Conservation (phyloP, 1,140 invertebrate genomes). For the Littorina saxatilis region DNA sequence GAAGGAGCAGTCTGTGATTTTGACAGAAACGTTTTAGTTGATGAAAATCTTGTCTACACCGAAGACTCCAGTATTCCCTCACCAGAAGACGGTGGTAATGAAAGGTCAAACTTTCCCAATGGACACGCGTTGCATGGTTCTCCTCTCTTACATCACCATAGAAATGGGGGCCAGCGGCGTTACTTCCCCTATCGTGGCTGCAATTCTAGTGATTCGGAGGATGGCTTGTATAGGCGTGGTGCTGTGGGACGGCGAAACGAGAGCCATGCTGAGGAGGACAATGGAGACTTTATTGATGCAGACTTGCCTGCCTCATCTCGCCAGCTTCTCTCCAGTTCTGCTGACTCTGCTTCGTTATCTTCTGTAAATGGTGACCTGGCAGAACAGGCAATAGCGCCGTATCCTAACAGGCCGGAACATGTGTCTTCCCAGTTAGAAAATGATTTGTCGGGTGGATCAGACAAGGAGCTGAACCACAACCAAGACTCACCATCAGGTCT, state of each 20-base stretch:
- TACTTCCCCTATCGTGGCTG: background rate
- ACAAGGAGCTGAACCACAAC: constrained; percentile 32
- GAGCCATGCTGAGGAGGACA: constrained; percentile 52
- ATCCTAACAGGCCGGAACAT: constrained; percentile 32
- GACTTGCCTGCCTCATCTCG: constrained; percentile 64
- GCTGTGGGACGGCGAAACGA: background rate
- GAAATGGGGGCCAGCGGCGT: background rate
- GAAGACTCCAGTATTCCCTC: constrained; percentile 25
- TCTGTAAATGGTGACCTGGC: constrained; percentile 58
- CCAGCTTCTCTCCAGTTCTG: constrained; percentile 62
- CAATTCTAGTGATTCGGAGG: constrained; percentile 11
- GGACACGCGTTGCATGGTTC: constrained; percentile 7
- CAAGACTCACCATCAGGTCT: constrained; percentile 27
- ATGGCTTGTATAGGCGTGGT: background rate
- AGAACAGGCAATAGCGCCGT: constrained; percentile 42
- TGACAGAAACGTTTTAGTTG: constrained; percentile 44
- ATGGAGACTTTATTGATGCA: constrained; percentile 72
- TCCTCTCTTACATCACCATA: background rate
- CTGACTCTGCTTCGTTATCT: constrained; percentile 61
- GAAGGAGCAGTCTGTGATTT: constrained; percentile 57
- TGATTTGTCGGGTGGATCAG: constrained; percentile 16
- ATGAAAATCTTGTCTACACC: constrained; percentile 29
- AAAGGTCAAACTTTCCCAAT: constrained; percentile 12
- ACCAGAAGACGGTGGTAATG: background rate
- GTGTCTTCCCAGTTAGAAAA: constrained; percentile 47